Conservation (phyloP, 2,797 vertebrate genomes). For the Gymnodraco acuticeps region DNA sequence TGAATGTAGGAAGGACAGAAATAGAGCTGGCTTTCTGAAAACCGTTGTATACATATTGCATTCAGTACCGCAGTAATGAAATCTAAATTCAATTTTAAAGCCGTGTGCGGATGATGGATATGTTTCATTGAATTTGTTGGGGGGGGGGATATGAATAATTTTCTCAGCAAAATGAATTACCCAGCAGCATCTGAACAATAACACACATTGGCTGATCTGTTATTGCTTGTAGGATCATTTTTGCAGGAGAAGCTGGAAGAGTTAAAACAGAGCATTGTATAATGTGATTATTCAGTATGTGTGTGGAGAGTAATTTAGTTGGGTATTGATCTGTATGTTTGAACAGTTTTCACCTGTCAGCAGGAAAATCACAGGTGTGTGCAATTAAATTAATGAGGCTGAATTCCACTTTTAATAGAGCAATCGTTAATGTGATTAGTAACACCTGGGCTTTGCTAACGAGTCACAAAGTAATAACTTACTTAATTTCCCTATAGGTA, state of each 20-base stretch:
- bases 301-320: conserved; percentile 16
- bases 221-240: conserved; percentile 27
- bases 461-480: background rate
- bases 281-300: background rate
- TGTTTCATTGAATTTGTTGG: conserved; percentile 60
- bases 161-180: conserved; percentile 36
- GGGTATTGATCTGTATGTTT: conserved; percentile 16
- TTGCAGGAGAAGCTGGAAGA: conserved; percentile 22
- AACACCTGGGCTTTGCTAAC: background rate
- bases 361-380: conserved; percentile 6
- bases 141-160: conserved; percentile 30
- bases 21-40: conserved; percentile 36
- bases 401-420: background rate
- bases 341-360: conserved; percentile 1
- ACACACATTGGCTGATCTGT: conserved; percentile 20
- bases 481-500: background rate
- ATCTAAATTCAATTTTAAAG: conserved; percentile 65
- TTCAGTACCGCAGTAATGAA: conserved; percentile 55
- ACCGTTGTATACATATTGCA: conserved; percentile 55
- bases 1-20: conserved; percentile 28
- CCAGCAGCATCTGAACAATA: conserved; percentile 32
- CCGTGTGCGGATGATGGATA: conserved; percentile 53
- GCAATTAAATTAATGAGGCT: conserved; percentile 7
- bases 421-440: background rate
- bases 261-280: conserved; percentile 3